Evolutionary conservation across 2,113 vertebrate genomes (phyloP).

Genomic region (Uropsilus gracilis): DNA sequence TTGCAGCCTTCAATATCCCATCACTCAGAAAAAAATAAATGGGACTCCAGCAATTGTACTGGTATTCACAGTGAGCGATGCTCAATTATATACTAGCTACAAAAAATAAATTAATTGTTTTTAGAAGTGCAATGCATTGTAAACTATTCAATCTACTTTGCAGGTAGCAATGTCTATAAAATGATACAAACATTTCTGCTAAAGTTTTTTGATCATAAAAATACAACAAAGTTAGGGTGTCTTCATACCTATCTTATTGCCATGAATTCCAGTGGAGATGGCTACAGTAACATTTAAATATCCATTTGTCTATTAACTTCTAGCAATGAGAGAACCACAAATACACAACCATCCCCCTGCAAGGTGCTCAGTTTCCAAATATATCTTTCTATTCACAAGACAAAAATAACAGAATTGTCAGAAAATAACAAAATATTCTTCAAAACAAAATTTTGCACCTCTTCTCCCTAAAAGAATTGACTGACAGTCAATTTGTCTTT

Average conservation of each 20-base stretch:
- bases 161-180: not conserved
- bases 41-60: not conserved
- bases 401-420: no score
- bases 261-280: not conserved
- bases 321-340: not conserved
- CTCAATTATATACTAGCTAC: slow-evolving; percentile 31
- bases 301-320: not conserved
- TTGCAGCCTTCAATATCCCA: not conserved
- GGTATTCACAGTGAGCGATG: not conserved
- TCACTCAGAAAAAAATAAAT: not conserved
- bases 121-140: slow-evolving; percentile 6
- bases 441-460: no score
- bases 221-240: not conserved
- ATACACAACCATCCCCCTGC: no score
- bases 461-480: not conserved
- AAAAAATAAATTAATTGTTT: slow-evolving; percentile 23
- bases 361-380: no score
- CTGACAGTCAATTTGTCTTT: not conserved
- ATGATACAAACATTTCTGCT: not conserved
- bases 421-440: no score
- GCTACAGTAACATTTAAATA: not conserved
- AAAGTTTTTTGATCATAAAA: not conserved
- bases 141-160: slow-evolving; percentile 16
- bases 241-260: not conserved
- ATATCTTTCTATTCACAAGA: no score